Percentiles rank a stretch among this genome's conserved stretches.
Conservation (phyloP, 2,113 vertebrate species). For the Narcine bancroftii region DNA sequence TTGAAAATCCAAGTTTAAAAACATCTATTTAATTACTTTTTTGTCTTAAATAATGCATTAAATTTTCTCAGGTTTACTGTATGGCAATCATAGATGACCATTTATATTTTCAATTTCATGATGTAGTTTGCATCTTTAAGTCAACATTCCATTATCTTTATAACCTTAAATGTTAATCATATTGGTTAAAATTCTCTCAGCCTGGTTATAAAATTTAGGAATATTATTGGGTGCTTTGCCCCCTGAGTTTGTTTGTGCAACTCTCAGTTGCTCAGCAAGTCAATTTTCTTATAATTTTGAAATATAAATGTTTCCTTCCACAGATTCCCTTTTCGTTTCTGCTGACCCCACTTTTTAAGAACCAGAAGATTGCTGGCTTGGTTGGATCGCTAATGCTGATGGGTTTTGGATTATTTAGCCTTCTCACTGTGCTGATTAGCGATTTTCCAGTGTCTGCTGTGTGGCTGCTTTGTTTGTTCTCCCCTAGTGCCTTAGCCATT, state of each 20-base stretch:
- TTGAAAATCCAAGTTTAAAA: constrained; percentile 5
- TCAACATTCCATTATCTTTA: background rate
- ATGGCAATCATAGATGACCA: background rate
- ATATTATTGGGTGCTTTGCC: background rate
- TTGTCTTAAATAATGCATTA: background rate
- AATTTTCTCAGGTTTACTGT: background rate
- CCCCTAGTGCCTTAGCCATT: constrained; percentile 86
- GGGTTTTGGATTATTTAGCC: constrained; percentile 79
- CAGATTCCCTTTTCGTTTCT: constrained; percentile 94
- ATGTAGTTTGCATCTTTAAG: background rate
- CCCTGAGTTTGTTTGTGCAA: background rate
- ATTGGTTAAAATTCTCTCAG: background rate
- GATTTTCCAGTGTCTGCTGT: constrained; percentile 81
- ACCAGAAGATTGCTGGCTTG: constrained; percentile 86
- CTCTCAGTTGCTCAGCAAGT: background rate
- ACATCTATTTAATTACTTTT: background rate
- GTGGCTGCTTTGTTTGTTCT: constrained; percentile 84
- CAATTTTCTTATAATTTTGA: background rate
- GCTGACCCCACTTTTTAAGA: constrained; percentile 90
- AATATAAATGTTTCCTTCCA: constrained; percentile 33
- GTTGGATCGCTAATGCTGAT: constrained; percentile 85
- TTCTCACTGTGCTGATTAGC: constrained; percentile 77
- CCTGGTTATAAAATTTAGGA: background rate
- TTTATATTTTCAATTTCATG: background rate
- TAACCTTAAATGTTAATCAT: too few species aligned